Percentiles rank a stretch among this genome's conserved stretches.
These are phyloP conservation scores for Oxyura jamaicensis DNA, from an alignment of 2,113 vertebrate genomes.

Conservation along the genomic window DNA sequence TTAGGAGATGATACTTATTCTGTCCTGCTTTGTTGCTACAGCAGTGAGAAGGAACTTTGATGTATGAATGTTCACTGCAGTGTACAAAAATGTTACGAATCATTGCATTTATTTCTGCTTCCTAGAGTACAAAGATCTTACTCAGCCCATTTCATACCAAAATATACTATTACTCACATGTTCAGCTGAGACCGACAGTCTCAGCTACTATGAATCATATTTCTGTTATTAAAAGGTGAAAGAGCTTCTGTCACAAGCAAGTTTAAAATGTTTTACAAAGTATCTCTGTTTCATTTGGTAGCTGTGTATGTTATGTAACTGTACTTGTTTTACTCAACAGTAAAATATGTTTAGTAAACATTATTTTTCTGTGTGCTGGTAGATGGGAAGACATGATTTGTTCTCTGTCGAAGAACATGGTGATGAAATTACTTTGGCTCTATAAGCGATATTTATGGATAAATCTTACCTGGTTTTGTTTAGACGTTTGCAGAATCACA, in stretches of 20 bases:
- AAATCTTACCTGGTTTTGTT: not conserved
- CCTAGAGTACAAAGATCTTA: not conserved
- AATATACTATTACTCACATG: not conserved
- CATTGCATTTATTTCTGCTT: slow-evolving; percentile 8
- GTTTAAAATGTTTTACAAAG: not conserved
- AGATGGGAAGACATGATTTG: not conserved
- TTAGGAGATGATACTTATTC: not conserved
- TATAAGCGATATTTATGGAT: not conserved
- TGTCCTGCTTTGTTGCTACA: not conserved
- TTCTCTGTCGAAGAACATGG: not conserved
- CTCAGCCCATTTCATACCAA: not conserved
- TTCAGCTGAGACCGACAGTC: not conserved
- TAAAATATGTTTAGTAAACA: not conserved
- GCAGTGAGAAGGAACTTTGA: not conserved
- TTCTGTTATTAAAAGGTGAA: not conserved
- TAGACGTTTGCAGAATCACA: not conserved
- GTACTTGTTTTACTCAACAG: not conserved
- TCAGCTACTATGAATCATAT: not conserved
- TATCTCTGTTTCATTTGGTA: not conserved
- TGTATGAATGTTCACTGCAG: not conserved
- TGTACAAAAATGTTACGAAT: not conserved
- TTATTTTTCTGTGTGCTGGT: not conserved
- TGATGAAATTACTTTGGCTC: not conserved
- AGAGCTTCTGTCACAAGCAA: not conserved
- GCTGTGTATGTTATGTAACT: not conserved